These are phyloP conservation scores for Lagorchestes hirsutus DNA, from an alignment of 2,797 vertebrate species.

Conservation along the genomic window DNA sequence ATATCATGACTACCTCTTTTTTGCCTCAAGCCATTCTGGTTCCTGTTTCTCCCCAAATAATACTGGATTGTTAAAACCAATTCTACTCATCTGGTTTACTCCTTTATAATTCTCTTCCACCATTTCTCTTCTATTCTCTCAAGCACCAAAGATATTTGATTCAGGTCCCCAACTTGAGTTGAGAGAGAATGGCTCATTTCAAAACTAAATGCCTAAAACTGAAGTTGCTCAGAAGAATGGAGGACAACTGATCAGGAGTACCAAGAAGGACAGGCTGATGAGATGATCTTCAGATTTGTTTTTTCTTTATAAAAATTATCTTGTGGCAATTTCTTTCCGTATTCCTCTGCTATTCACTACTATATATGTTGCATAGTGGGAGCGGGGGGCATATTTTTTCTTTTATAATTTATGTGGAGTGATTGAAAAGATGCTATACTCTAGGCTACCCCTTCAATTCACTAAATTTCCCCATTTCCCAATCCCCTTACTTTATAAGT, in stretches of 20 bases:
- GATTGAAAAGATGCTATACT: background rate
- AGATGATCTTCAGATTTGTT: background rate
- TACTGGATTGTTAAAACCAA: background rate
- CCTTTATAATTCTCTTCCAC: background rate
- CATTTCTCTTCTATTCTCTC: background rate
- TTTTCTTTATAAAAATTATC: background rate
- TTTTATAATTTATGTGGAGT: background rate
- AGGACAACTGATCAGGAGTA: background rate
- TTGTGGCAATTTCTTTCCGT: background rate
- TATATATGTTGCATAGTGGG: background rate
- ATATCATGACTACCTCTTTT: background rate
- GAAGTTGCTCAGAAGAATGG: background rate
- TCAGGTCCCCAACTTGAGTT: background rate
- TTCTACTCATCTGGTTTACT: background rate
- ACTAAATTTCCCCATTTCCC: background rate
- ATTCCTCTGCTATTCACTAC: background rate
- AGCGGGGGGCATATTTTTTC: no score
- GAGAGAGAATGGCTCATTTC: background rate
- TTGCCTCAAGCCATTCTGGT: background rate
- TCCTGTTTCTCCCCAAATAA: background rate
- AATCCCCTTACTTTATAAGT: background rate
- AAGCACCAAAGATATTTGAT: background rate
- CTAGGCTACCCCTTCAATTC: background rate
- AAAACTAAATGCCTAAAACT: background rate
- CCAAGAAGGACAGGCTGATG: background rate